A percentile compares a stretch with the other conserved stretches of the same genome.
Evolutionary conservation across 2,888 invertebrate species (phyloP).

Genomic region (Ormyrus pomaceus): DNA sequence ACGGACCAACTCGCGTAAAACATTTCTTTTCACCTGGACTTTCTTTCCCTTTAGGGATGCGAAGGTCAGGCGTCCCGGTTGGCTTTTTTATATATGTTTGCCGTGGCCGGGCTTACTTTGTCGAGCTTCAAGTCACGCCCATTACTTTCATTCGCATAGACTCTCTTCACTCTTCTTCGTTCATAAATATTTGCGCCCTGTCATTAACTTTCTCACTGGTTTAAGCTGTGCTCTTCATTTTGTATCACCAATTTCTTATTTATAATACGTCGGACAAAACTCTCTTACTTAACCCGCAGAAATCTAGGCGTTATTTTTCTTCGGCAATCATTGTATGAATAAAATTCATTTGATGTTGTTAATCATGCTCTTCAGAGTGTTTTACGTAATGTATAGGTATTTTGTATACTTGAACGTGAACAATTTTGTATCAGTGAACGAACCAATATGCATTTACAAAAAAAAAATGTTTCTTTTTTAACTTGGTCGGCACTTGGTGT

Average conservation of each 20-base stretch:
- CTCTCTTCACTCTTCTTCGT: not conserved
- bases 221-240: not conserved
- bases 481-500: constrained; percentile 55
- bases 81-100: constrained; percentile 58
- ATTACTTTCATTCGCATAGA: not conserved
- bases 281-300: not conserved
- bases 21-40: constrained; percentile 27
- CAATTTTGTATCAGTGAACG: constrained; percentile 43
- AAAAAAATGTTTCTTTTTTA: constrained; percentile 21
- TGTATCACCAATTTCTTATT: not conserved
- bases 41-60: constrained; percentile 43
- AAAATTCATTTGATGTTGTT: constrained; percentile 21
- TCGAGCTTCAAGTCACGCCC: constrained; percentile 23
- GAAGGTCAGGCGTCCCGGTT: constrained; percentile 14
- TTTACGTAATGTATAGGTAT: not conserved
- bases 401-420: constrained; percentile 13
- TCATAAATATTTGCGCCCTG: not conserved
- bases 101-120: constrained; percentile 45
- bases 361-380: constrained; percentile 27
- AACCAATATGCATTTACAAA: constrained; percentile 31
- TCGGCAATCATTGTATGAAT: not conserved
- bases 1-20: constrained; percentile 32
- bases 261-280: not conserved
- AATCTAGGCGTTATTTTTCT: constrained; percentile 26
- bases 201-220: not conserved